Base-by-base conservation (phyloP, 2,888 invertebrate genomes). In the Cantharis nigra region DNA sequence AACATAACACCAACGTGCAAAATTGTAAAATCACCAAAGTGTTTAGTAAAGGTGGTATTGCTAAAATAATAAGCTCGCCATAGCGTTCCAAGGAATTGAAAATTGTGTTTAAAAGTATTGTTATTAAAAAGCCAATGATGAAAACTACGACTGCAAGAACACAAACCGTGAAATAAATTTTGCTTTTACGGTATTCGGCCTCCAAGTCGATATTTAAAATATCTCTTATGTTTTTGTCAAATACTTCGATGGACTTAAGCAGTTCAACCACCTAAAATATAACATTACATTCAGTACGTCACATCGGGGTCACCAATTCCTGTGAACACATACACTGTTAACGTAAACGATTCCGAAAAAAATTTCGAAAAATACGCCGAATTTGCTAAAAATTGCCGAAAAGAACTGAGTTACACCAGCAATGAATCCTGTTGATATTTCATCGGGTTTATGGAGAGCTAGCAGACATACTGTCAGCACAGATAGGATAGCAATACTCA, bases 1-100 rank as follows among this genome's bases (percentile, higher is more conserved):
- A 69, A 13, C 71, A 64, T 16, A 75, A 62, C n/a, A 69, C 49
- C 14, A 75, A 28, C 14, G 71, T 14, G 33, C 75, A 75, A 63
- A 75, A 75, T 14, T 75, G 75, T 14, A 75, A 69, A 18, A 71
- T 71, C 9, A 71, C 14, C 11, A 67, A 71, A 9, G 49, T 70
- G 23, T 70, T 75, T 4, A 75, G 11, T 9, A n/a, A 67, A 67
- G 65, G 65, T n/a, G 23, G 26, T 10, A 67, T 49, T 49, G 13
- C 49, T n/a, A n/a, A n/a, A n/a, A 49, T n/a, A 7, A 49, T 49
- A n/a, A 49, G 49, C n/a, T 49, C 49, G n/a, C n/a, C 49, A 9
- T 49, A 49, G 49, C 49, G 49, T n/a, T 49, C n/a, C 49, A n/a
- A 7, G 7, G 49, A 49, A 49, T n/a, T 49, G 2, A 49, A 49